phyloP scores from a whole-genome alignment of 2,888 invertebrate genomes.

The Eupithecia dodoneata region DNA sequence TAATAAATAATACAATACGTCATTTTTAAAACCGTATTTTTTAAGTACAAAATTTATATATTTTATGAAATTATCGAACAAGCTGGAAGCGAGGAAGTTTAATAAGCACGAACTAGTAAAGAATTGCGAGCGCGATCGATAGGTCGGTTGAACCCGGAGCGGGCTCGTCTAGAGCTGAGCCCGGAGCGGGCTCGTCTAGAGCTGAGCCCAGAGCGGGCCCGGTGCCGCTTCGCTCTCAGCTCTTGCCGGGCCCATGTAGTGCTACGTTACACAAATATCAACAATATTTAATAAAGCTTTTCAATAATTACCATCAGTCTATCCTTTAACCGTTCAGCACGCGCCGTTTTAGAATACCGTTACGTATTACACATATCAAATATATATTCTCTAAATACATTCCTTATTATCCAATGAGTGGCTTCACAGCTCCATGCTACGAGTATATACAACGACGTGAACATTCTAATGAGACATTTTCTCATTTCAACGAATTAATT shows the following conservation, averaged over 20 bases:
- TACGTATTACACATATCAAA: conserved; percentile 26
- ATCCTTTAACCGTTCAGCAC: conserved; percentile 20
- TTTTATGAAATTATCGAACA: too few species aligned
- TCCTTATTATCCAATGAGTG: conserved; percentile 16
- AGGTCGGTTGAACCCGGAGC: too few species aligned
- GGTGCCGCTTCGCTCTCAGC: neutral
- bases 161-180: too few species aligned
- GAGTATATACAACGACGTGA: conserved; percentile 10
- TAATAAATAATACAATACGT: neutral
- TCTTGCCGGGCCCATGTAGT: neutral
- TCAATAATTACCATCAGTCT: conserved; percentile 28
- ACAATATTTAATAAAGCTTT: conserved; percentile 26
- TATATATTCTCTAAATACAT: conserved; percentile 20
- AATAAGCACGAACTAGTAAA: neutral
- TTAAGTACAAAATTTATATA: too few species aligned
- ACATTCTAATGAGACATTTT: neutral
- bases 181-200: too few species aligned
- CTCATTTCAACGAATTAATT: neutral
- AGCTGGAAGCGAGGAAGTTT: neutral
- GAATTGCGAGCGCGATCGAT: neutral
- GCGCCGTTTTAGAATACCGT: conserved; percentile 26
- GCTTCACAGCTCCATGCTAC: neutral
- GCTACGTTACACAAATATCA: conserved; percentile 9
- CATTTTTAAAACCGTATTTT: too few species aligned
- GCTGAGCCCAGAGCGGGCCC: neutral